Evolutionary conservation across 2,888 invertebrate species (phyloP).

Genomic region (Entomobrya multifasciata): DNA sequence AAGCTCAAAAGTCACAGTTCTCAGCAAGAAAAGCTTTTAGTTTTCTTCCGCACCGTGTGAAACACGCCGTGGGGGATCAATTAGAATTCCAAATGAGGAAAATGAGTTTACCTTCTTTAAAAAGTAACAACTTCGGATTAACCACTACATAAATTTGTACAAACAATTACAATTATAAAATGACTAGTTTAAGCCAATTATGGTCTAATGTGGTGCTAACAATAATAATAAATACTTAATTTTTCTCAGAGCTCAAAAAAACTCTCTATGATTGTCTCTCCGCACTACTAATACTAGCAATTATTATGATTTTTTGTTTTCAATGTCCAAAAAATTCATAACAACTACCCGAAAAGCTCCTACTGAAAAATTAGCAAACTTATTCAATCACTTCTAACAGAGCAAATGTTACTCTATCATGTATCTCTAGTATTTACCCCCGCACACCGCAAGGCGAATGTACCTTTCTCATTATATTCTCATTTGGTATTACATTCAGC

Average conservation of each 20-base stretch:
- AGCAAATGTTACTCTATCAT: background rate
- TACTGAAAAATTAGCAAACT: background rate
- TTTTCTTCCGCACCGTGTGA: background rate
- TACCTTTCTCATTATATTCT: background rate
- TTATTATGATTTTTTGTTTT: background rate
- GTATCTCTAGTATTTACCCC: too few relatives aligned
- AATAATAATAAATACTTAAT: constrained; percentile 46
- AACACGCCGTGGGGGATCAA: constrained; percentile 4
- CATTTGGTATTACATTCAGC: constrained; percentile 3
- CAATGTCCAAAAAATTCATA: background rate
- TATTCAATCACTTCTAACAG: background rate
- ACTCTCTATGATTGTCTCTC: background rate
- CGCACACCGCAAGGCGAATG: too few relatives aligned
- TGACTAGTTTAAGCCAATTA: constrained; percentile 34
- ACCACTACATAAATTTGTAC: constrained; percentile 35
- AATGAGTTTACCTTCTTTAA: constrained; percentile 26
- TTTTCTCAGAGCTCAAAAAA: background rate
- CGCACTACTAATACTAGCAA: background rate
- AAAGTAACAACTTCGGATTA: constrained; percentile 26
- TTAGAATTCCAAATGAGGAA: constrained; percentile 49
- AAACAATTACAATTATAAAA: constrained; percentile 31
- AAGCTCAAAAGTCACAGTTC: constrained; percentile 10
- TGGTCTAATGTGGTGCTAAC: constrained; percentile 22
- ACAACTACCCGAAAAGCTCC: constrained; percentile 28
- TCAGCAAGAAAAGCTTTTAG: background rate